Evolutionary conservation across 53 echinoderm and acorn worm genomes (phyloP).

Genomic region (Crossaster papposus): DNA sequence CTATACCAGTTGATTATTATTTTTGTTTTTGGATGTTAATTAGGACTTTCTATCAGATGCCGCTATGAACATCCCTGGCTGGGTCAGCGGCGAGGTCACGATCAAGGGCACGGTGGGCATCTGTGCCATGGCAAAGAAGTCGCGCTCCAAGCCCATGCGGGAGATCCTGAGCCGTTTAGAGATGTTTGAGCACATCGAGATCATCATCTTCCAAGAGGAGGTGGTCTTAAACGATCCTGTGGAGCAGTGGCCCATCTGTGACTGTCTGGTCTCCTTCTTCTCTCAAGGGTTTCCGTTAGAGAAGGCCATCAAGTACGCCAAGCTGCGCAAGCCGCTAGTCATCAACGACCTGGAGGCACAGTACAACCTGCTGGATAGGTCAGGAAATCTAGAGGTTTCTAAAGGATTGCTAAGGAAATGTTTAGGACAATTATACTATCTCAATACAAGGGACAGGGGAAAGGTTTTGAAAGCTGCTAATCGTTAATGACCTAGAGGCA

Average conservation of each 20-base stretch:
- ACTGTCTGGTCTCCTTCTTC: constrained; percentile 93
- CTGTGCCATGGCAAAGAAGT: constrained; percentile 98
- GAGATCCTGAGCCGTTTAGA: constrained; percentile 90
- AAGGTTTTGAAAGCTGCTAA: constrained; percentile 80
- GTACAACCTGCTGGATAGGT: constrained; percentile 86
- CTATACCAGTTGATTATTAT: not conserved
- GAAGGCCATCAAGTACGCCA: constrained; percentile 90
- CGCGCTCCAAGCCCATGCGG: constrained; percentile 94
- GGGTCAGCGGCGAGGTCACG: constrained; percentile 74
- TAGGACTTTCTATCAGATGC: not conserved
- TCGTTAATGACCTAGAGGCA: constrained; percentile 84
- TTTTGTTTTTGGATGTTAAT: not conserved
- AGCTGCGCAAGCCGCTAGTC: constrained; percentile 84
- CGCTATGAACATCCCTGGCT: constrained; percentile 45
- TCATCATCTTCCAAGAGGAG: constrained; percentile 85
- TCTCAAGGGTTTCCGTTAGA: constrained; percentile 93
- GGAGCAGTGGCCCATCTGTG: constrained; percentile 89
- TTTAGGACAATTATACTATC: not conserved
- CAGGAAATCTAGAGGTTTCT: not conserved
- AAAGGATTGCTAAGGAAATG: not conserved
- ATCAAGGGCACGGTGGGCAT: constrained; percentile 81
- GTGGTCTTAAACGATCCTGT: constrained; percentile 93
- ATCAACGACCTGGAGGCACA: constrained; percentile 92
- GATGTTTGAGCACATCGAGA: constrained; percentile 86
- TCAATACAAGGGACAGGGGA: constrained; percentile 20